A percentile compares a stretch with the other conserved stretches of the same genome.
Evolutionary conservation across 2,888 invertebrate species (phyloP).

Genomic region (Brachyopa scutellaris): DNA sequence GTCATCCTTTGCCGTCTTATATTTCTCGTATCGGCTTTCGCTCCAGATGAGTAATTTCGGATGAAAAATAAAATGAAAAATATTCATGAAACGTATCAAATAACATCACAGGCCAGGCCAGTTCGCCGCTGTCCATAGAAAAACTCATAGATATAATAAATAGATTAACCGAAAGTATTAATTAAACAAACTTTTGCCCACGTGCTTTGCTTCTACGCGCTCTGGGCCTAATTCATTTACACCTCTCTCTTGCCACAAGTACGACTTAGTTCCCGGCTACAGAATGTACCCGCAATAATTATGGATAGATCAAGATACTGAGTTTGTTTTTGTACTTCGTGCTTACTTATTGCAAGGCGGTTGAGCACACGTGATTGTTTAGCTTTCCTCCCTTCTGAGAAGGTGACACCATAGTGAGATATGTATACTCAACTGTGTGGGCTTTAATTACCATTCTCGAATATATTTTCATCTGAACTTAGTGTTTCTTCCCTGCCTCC

Average conservation of each 20-base stretch:
- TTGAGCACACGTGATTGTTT: constrained; percentile 41
- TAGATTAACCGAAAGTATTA: constrained; percentile 4
- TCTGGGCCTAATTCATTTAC: not conserved
- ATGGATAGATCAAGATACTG: no score
- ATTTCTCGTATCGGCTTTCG: not conserved
- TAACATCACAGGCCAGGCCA: no score
- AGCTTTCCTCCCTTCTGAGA: constrained; percentile 8
- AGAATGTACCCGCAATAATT: not conserved
- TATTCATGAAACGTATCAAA: not conserved
- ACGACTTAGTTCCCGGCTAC: not conserved
- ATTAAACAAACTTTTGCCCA: not conserved
- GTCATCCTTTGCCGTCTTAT: not conserved
- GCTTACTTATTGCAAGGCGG: not conserved
- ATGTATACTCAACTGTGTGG: constrained; percentile 33
- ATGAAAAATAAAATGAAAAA: not conserved
- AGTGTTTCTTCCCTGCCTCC: not conserved
- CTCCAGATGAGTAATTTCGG: constrained; percentile 4
- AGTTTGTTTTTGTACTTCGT: not conserved
- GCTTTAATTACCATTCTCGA: constrained; percentile 57
- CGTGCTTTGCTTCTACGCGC: not conserved
- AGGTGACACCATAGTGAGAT: not conserved
- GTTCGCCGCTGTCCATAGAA: no score
- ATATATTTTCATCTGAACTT: constrained; percentile 16
- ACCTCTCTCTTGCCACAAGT: not conserved
- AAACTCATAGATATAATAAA: no score